A percentile compares a stretch with the other conserved stretches of the same genome.
Conservation (phyloP, 35 echinoderm and acorn worm genomes). For the Lytechinus pictus region DNA sequence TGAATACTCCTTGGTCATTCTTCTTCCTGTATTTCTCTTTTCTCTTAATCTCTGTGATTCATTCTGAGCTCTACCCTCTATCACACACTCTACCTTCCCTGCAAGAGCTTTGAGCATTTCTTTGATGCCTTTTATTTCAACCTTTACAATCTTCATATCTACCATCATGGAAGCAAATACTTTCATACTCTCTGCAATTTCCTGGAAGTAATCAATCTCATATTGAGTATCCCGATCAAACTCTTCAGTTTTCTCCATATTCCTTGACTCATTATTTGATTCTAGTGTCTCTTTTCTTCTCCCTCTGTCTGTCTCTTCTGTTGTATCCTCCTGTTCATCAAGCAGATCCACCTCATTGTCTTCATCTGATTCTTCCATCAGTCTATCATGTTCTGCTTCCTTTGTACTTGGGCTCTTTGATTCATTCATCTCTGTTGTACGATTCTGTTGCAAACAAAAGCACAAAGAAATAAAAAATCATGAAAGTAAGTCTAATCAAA, state of each 20-base stretch:
- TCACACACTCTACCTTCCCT: neutral
- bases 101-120: neutral
- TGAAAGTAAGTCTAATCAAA: neutral
- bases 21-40: neutral
- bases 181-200: neutral
- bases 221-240: neutral
- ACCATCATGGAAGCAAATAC: neutral
- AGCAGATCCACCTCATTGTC: neutral
- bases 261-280: neutral
- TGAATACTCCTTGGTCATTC: no score
- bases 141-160: neutral
- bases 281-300: neutral
- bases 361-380: neutral
- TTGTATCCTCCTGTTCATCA: neutral
- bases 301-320: neutral
- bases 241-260: neutral
- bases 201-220: neutral
- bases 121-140: neutral
- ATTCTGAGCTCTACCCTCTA: neutral
- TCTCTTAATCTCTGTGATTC: neutral
- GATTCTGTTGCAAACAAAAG: neutral
- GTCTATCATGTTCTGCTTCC: neutral
- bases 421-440: neutral
- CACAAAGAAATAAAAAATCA: neutral
- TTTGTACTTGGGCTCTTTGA: neutral